Evolutionary conservation across 2,797 vertebrate genomes (phyloP), one percentile per base, ranked within the genome.

Genomic region (Linurgus olivaceus): DNA sequence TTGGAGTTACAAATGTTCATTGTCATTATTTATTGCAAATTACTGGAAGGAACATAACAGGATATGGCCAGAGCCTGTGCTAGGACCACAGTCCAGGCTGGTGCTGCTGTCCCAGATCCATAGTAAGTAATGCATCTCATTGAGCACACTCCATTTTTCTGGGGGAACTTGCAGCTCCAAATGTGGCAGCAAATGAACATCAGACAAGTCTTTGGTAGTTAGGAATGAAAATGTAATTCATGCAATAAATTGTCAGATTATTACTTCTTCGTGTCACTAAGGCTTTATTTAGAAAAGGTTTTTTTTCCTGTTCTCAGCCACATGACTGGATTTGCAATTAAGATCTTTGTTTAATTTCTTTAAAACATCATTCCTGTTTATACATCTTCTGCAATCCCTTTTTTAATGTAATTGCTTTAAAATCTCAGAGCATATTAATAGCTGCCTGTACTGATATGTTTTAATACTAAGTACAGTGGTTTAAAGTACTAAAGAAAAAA

Each of bases 321-420:
- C 96, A 86, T 91, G 95, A 95, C 96, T 97, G 90, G 90, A 96
- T 97, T 97, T 97, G 94, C 94, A 97, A 97, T 97, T 97, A 97
- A 93, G 86, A 55, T 47, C 62, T 97, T 97, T 97, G 96, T 97
- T 97, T 97, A 96, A 97, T 97, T 96, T 97, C 93, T 85, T 97
- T 97, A 97, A 97, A 97, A 97, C 90, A 95, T 96, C 94, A 95
- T 95, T 97, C 78, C 63, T 97, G 94, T 95, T 97, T 98, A 86
- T 95, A 78, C 62, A 85, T 93, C 74, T 95, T 91, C 78, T 54
- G 11, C 74, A 95, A 94, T 96, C 94, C 75, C 90, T 92, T 97
- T 97, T 94, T 96, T 92, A 97, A 94, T 86, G 74, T 96, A 97
- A 98, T 98, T 97, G 94, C 94, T 97, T 97, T 94, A 96, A 94